Percentiles rank a stretch among this genome's conserved stretches.
phyloP scores from a whole-genome alignment of 2,888 invertebrate species.

The Rhamnusium bicolor region DNA sequence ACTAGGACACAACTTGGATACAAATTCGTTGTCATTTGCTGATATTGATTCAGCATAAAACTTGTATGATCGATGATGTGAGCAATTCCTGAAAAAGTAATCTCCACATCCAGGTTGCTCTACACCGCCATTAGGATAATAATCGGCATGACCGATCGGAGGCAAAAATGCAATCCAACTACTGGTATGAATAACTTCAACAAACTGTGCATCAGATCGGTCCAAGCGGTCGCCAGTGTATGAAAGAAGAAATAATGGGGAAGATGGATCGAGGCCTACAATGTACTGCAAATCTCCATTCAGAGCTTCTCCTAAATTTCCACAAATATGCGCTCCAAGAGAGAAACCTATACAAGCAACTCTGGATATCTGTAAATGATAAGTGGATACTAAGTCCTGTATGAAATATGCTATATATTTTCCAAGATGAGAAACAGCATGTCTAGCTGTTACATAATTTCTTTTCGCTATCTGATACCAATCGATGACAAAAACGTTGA shows the following conservation, averaged over 20 bases:
- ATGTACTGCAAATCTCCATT: constrained; percentile 28
- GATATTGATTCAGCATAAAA: constrained; percentile 68
- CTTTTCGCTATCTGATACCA: constrained; percentile 57
- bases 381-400: constrained; percentile 28
- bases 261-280: constrained; percentile 64
- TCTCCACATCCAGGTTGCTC: constrained; percentile 67
- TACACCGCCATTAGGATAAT: background rate
- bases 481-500: constrained; percentile 65
- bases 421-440: constrained; percentile 56
- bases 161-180: constrained; percentile 48
- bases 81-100: constrained; percentile 65
- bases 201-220: constrained; percentile 62
- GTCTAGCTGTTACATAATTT: constrained; percentile 50
- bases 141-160: constrained; percentile 64
- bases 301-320: constrained; percentile 52
- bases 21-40: background rate
- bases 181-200: constrained; percentile 66
- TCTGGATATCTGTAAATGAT: constrained; percentile 27
- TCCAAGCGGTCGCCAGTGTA: constrained; percentile 61
- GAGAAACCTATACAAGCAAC: constrained; percentile 51
- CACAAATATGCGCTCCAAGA: constrained; percentile 65
- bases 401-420: constrained; percentile 56
- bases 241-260: constrained; percentile 56
- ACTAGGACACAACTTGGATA: constrained; percentile 29
- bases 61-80: constrained; percentile 69